phyloP scores from a whole-genome alignment of 2,113 vertebrate genomes.

The human (Homo sapiens) region GRCh38 chr4:73126001-73126500 shows the following conservation, averaged over 20 bases:
- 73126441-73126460: conserved; percentile 22
- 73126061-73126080: neutral
- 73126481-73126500: neutral
- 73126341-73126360: neutral
- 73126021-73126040: conserved; percentile 45
- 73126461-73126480: conserved; percentile 55
- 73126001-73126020: neutral
- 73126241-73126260: neutral
- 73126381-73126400: neutral
- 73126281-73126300: neutral
- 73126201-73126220: neutral
- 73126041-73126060: neutral
- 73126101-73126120: neutral
- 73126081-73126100: neutral
- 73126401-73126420: neutral
- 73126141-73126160: neutral
- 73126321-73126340: neutral
- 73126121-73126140: neutral
- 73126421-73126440: neutral
- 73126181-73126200: neutral
- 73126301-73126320: neutral
- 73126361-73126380: neutral
- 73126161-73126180: neutral
- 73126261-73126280: neutral
- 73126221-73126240: conserved; percentile 12